phyloP scores from a whole-genome alignment of 2,888 invertebrate species.

The Conops quadrifasciatus region DNA sequence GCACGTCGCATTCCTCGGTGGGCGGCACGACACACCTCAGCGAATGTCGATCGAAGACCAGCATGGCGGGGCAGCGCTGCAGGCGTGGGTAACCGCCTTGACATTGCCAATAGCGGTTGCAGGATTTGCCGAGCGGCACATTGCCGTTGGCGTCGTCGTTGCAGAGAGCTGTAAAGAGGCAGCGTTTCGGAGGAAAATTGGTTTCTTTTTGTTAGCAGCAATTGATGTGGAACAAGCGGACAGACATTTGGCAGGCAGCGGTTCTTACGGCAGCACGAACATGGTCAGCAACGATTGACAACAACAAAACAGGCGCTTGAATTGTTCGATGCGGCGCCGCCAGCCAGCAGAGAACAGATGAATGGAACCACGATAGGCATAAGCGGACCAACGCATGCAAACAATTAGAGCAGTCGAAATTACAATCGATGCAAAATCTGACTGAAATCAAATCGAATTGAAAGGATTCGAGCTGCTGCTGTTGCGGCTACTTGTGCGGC shows the following conservation, averaged over 20 bases:
- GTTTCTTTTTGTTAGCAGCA: slow-evolving; percentile 3
- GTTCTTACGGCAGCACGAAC: neutral
- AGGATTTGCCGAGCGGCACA: slow-evolving; percentile 89
- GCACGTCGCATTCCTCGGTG: slow-evolving; percentile 87
- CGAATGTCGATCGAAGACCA: slow-evolving; percentile 85
- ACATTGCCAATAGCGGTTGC: slow-evolving; percentile 94
- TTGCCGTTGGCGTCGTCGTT: slow-evolving; percentile 92
- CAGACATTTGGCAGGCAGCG: neutral
- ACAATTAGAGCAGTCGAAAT: slow-evolving; percentile 13
- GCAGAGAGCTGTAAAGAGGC: slow-evolving; percentile 76
- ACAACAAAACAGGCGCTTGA: slow-evolving; percentile 5
- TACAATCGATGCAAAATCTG: slow-evolving; percentile 5
- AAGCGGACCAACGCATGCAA: slow-evolving; percentile 8
- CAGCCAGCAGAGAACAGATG: neutral
- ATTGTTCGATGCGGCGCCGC: neutral
- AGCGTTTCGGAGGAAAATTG: neutral
- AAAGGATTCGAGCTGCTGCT: neutral
- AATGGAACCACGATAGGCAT: neutral
- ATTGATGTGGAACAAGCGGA: slow-evolving; percentile 7
- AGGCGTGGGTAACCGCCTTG: slow-evolving; percentile 92
- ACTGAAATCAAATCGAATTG: slow-evolving; percentile 25
- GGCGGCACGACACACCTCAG: slow-evolving; percentile 88
- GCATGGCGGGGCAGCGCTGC: slow-evolving; percentile 89
- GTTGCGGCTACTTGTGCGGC: neutral
- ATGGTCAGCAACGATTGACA: slow-evolving; percentile 14